Evolutionary conservation across 2,888 invertebrate genomes (phyloP), one percentile per base, ranked within the genome.

Genomic region (Drosophila yooni): DNA sequence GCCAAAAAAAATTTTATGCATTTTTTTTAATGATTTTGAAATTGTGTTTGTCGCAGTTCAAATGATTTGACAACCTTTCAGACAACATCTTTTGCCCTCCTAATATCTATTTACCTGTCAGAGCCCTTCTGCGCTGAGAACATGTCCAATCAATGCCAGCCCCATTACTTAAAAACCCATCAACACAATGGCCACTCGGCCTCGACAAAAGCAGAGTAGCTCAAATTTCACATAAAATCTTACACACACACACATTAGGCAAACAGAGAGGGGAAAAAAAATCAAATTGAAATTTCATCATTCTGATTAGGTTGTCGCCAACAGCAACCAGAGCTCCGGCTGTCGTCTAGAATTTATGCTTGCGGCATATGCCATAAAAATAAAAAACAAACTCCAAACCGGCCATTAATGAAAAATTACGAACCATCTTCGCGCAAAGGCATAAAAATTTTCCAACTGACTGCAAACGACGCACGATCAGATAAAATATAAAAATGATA

Each of bases 261-360:
- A 51, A 53, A 53, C 52, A 27, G 27, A 34, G 56, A 38, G 51
- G 50, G 46, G 65, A 34, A 50, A 29, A 61, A 50, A 43, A 59
- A 63, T 56, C 27, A 66, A 79, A 82, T 82, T 77, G 75, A 85
- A 85, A 88, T 88, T 85, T 85, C 88, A 89, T 89, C 86, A 88
- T 82, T 75, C 78, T 89, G 77, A 85, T 85, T 85, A 73, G 85
- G 57, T 68, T 67, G 81, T 68, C 78, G 83, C 73, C 80, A 65
- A 43, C 51, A 59, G 57, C 40, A 57, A 57, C 29, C 38, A 40
- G 40, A 38, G 53, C 58, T 50, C 54, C 59, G 51, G 40, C 40
- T 68, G 61, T 63, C 63, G 70, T 79, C 79, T 70, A 84, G 71
- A 72, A 75, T 74, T 74, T 71, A 40, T 73, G 59, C 62, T 38